These are phyloP conservation scores for Bos javanicus DNA, from an alignment of 2,113 vertebrate species.

Conservation along the genomic window DNA sequence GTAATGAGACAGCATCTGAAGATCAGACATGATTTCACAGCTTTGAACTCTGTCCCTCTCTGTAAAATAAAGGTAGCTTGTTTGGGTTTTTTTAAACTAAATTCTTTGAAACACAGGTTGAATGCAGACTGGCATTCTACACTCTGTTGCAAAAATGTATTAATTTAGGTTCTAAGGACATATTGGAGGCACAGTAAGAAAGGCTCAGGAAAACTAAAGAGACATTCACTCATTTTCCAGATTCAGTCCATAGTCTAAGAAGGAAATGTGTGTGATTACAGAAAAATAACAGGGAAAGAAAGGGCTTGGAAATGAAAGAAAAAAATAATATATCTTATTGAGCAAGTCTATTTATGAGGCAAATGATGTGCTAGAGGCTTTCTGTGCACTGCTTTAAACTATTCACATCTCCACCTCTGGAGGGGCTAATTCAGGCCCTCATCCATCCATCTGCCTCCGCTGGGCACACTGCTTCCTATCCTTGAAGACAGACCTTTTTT, in stretches of 20 bases:
- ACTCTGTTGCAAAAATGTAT: not conserved
- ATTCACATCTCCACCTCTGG: not conserved
- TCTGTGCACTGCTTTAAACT: not conserved
- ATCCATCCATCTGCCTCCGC: not conserved
- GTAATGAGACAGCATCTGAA: not conserved
- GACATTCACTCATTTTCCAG: not conserved
- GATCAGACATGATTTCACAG: not conserved
- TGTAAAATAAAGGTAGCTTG: not conserved
- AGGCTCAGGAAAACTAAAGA: not conserved
- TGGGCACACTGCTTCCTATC: not conserved
- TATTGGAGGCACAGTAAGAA: not conserved
- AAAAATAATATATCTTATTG: not conserved
- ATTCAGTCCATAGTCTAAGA: not conserved
- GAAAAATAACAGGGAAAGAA: not conserved
- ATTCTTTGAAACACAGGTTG: not conserved
- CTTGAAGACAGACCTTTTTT: not conserved
- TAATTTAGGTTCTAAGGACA: not conserved
- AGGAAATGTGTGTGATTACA: not conserved
- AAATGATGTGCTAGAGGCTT: not conserved
- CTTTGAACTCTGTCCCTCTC: not conserved
- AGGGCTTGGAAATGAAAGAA: not conserved
- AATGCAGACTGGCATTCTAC: not conserved
- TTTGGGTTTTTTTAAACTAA: not conserved
- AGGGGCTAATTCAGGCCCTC: not conserved
- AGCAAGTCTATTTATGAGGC: not conserved